phyloP scores from a whole-genome alignment of 2,888 invertebrate species.

The Drosophila acutilabella region DNA sequence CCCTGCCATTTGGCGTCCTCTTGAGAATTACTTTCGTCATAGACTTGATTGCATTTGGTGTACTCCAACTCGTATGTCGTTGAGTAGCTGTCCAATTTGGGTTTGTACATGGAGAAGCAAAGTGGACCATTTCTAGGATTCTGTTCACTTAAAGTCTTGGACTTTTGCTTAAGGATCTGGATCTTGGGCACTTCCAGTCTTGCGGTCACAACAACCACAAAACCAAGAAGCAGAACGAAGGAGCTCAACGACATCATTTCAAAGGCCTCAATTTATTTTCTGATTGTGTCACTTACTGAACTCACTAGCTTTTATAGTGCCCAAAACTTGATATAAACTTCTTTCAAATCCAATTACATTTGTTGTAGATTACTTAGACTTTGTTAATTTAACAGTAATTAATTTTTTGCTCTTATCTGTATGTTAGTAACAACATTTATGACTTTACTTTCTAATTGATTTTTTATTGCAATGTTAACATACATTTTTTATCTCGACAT shows the following conservation, averaged over 20 bases:
- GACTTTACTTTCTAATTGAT: constrained; percentile 9
- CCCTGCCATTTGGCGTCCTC: constrained; percentile 12
- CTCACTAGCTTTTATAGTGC: constrained; percentile 27
- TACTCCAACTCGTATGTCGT: constrained; percentile 32
- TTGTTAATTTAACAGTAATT: constrained; percentile 1
- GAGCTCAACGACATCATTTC: constrained; percentile 33
- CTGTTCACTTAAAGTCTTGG: constrained; percentile 36
- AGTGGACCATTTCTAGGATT: constrained; percentile 16
- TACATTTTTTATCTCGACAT: constrained; percentile 6
- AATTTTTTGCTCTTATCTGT: neutral
- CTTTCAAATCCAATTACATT: constrained; percentile 7
- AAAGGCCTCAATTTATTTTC: constrained; percentile 13
- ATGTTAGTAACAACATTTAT: neutral
- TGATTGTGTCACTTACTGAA: neutral
- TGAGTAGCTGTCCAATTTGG: constrained; percentile 26
- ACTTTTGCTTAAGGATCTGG: constrained; percentile 33
- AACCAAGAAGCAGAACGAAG: constrained; percentile 32
- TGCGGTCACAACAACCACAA: constrained; percentile 31
- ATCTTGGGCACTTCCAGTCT: constrained; percentile 39
- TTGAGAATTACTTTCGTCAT: neutral
- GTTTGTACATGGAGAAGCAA: constrained; percentile 46
- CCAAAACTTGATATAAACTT: neutral
- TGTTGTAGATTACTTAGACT: neutral
- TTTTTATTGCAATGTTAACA: constrained; percentile 12
- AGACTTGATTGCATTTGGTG: constrained; percentile 6